Conservation (phyloP, 2,888 invertebrate species). For the Cataglyphis livida region DNA sequence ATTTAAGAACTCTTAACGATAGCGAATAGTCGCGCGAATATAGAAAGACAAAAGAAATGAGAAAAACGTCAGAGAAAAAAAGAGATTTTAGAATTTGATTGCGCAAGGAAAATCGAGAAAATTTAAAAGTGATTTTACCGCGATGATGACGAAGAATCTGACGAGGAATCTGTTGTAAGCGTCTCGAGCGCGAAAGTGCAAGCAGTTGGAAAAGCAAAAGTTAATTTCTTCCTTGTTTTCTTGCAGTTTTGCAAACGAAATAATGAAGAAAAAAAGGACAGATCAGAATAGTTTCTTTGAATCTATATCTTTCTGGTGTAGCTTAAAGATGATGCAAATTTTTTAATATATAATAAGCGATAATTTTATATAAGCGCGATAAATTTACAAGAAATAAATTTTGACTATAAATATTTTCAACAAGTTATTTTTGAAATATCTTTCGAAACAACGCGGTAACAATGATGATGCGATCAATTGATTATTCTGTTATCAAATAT, state of each 20-base stretch:
- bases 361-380: not conserved
- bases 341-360: not conserved
- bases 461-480: not conserved
- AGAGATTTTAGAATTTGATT: slow-evolving; percentile 10
- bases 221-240: slow-evolving; percentile 18
- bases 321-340: not conserved
- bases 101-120: slow-evolving; percentile 26
- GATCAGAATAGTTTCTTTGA: not conserved
- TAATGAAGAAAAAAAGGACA: not conserved
- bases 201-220: not conserved
- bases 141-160: slow-evolving; percentile 33
- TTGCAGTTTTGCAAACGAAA: not conserved
- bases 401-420: not conserved
- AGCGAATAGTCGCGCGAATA: not conserved
- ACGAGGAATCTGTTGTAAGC: slow-evolving; percentile 4
- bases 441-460: not conserved
- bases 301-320: not conserved
- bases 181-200: slow-evolving; percentile 6
- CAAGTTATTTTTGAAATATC: not conserved
- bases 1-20: not conserved
- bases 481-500: not conserved
- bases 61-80: not conserved
- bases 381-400: not conserved
- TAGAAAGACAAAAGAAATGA: not conserved
- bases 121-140: slow-evolving; percentile 10